Conservation (phyloP, 2,113 vertebrate genomes). For the Lates calcarifer region DNA sequence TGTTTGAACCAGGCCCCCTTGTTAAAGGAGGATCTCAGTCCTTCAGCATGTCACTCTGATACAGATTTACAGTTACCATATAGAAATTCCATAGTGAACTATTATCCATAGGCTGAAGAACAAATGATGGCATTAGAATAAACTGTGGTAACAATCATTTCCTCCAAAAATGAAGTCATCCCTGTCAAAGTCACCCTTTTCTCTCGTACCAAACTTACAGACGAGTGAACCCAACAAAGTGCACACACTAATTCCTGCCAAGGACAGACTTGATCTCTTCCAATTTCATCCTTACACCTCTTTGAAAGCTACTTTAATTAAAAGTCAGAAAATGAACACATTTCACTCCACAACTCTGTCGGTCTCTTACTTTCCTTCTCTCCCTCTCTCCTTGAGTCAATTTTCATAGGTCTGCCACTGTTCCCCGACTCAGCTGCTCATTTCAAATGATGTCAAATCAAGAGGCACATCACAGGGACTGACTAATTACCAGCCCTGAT, state of each 20-base stretch:
- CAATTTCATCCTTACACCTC: constrained; percentile 45
- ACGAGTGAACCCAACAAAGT: constrained; percentile 47
- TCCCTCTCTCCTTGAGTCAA: constrained; percentile 2
- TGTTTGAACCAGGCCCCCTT: neutral
- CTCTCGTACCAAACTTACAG: constrained; percentile 25
- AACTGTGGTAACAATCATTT: neutral
- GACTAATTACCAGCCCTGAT: constrained; percentile 65
- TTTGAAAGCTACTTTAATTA: constrained; percentile 62
- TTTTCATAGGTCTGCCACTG: constrained; percentile 26
- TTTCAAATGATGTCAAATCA: constrained; percentile 57
- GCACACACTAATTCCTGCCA: constrained; percentile 56
- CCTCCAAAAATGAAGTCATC: constrained; percentile 24
- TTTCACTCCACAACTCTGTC: constrained; percentile 32
- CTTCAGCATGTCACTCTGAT: neutral
- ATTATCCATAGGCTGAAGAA: neutral
- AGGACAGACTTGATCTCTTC: constrained; percentile 62
- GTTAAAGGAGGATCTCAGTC: neutral
- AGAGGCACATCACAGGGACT: constrained; percentile 39
- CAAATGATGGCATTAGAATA: neutral
- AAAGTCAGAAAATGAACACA: constrained; percentile 60
- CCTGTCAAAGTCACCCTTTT: constrained; percentile 58
- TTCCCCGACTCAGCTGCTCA: constrained; percentile 58
- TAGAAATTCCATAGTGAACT: neutral
- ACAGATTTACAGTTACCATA: neutral
- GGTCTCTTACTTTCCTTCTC: neutral